Evolutionary conservation across 2,888 invertebrate genomes (phyloP).

Genomic region (Eueremaeus valkanovi): DNA sequence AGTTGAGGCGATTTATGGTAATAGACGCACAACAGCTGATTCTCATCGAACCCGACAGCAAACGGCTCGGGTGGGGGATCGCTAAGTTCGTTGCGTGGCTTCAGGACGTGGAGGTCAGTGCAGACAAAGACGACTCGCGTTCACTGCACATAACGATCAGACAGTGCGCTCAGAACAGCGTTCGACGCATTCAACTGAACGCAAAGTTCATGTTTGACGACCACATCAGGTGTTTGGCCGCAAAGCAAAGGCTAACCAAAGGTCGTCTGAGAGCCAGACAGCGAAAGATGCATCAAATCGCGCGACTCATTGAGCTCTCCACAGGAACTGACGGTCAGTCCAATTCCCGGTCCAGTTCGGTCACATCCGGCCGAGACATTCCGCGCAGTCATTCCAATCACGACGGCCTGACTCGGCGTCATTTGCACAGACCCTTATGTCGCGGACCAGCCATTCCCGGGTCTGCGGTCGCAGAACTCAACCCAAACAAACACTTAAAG

Average conservation of each 20-base stretch:
- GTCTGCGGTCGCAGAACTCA: slow-evolving; percentile 31
- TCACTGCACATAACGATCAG: slow-evolving; percentile 79
- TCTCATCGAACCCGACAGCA: slow-evolving; percentile 92
- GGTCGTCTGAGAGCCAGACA: slow-evolving; percentile 69
- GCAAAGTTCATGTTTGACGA: slow-evolving; percentile 97
- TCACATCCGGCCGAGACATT: slow-evolving; percentile 3
- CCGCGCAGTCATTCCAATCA: slow-evolving; percentile 33
- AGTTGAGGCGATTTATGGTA: slow-evolving; percentile 78
- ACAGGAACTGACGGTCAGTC: not conserved
- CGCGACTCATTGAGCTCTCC: slow-evolving; percentile 75
- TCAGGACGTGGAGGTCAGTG: slow-evolving; percentile 89
- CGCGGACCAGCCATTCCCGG: slow-evolving; percentile 34
- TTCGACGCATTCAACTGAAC: slow-evolving; percentile 67
- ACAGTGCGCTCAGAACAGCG: slow-evolving; percentile 56
- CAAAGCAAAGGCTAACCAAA: slow-evolving; percentile 72
- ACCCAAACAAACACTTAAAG: slow-evolving; percentile 3
- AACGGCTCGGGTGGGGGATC: slow-evolving; percentile 93
- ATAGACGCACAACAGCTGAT: slow-evolving; percentile 93
- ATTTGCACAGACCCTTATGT: not conserved
- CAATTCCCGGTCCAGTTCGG: not conserved
- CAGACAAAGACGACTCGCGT: slow-evolving; percentile 93
- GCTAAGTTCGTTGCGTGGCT: slow-evolving; percentile 89
- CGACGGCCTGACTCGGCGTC: slow-evolving; percentile 24
- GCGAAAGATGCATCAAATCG: slow-evolving; percentile 94
- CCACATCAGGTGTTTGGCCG: slow-evolving; percentile 98